Conservation (phyloP, 2,113 vertebrate genomes). For the Lynx canadensis region DNA sequence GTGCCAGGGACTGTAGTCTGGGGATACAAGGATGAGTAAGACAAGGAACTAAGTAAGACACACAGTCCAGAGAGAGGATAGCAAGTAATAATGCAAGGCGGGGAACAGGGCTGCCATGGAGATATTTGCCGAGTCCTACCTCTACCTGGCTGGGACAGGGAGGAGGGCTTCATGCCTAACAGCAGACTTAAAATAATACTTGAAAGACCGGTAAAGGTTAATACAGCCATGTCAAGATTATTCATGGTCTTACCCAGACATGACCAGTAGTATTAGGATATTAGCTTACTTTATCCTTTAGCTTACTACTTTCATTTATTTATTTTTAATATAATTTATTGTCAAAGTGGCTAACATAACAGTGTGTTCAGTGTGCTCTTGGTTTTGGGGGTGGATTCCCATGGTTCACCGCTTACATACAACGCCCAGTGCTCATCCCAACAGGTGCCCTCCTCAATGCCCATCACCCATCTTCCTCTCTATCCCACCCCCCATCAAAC, state of each 20-base stretch:
- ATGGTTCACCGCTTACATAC: too few species aligned
- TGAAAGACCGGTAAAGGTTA: not conserved
- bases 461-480: too few species aligned
- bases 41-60: not conserved
- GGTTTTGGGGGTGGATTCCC: too few species aligned
- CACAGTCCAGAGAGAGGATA: not conserved
- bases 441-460: too few species aligned
- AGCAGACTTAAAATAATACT: not conserved
- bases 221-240: not conserved
- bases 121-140: not conserved
- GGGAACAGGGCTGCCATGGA: not conserved
- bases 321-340: too few species aligned
- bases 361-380: too few species aligned
- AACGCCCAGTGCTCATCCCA: too few species aligned
- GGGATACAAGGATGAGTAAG: not conserved
- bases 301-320: not conserved
- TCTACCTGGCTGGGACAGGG: not conserved
- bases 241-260: not conserved
- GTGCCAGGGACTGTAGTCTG: not conserved
- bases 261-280: not conserved
- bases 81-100: not conserved
- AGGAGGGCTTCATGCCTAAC: not conserved
- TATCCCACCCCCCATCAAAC: too few species aligned
- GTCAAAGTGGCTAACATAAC: too few species aligned
- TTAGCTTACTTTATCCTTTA: not conserved